Base-by-base conservation (phyloP, 2,797 vertebrate species). In the Glossophaga mutica region DNA sequence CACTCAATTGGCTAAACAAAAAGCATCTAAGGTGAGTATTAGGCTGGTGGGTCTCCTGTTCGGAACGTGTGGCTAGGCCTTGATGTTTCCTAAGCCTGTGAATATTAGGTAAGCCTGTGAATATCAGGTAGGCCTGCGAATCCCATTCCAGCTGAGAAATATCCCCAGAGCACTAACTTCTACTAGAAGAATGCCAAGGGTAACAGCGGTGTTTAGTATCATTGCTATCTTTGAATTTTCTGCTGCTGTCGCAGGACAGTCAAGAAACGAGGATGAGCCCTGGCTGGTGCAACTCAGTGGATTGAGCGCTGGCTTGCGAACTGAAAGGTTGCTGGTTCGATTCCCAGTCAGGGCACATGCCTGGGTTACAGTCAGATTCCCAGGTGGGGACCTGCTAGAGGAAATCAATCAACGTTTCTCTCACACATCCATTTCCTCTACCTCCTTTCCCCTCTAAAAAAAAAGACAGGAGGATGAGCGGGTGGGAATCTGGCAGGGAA, bases 1-100 rank as follows among this genome's bases (percentile, higher is more conserved):
- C 85, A 32, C 59, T 92, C 34, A 78, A 0, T 29, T 89, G 39
- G 21, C 24, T 81, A 50, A 55, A 79, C 19, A 88, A 7, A 94
- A 65, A 44, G 34, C 67, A 57, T 57, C 50, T 46, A 11, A 32
- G 37, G 18, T 57, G 22, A 12, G 22, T 39, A 14, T 37, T 39
- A 73, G 79, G 48, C n/a, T 37, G 68, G 3, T 50, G 46, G 18
- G 11, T 39, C 29, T 82, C 59, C 57, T 34, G 15, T 65, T 68
- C 76, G 52, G 92, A 92, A 52, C 34, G 39, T 88, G 50, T 84
- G 44, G 70, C 57, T 57, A 32, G 34, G 39, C 62, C 22, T 90
- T 79, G 6, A 67, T 94, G 87, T 67, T 93, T 87, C 68, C 73
- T 62, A 42, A 85, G 67, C 57, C 81, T 92, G n/a, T 82, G 77